phyloP scores from a whole-genome alignment of 2,113 vertebrate species.

The Nannobrachium achirus region DNA sequence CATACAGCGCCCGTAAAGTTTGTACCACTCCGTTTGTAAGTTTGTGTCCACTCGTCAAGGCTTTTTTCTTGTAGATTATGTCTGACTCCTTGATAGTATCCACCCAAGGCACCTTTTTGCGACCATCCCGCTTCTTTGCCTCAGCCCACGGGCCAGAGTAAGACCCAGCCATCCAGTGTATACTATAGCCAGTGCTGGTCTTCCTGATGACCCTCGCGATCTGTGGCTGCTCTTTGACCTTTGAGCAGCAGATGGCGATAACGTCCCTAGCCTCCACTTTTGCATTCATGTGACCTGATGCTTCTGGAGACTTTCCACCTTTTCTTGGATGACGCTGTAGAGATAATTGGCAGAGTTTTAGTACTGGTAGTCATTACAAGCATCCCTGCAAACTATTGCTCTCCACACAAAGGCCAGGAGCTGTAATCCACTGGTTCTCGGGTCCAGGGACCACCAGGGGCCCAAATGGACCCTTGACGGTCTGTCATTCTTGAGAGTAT shows the following conservation, averaged over 20 bases:
- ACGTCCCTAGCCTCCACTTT: slow-evolving; percentile 96
- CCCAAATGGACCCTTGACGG: no score
- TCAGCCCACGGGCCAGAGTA: slow-evolving; percentile 98
- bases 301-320: slow-evolving; percentile 64
- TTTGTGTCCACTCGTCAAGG: slow-evolving; percentile 99
- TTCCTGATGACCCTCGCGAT: slow-evolving; percentile 98
- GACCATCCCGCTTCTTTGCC: slow-evolving; percentile 97
- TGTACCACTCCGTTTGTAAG: slow-evolving; percentile 99
- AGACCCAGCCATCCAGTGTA: slow-evolving; percentile 99
- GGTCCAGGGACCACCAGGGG: no score
- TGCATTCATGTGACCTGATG: slow-evolving; percentile 93
- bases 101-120: slow-evolving; percentile 99
- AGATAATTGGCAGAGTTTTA: no score
- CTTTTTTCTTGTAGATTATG: slow-evolving; percentile 99
- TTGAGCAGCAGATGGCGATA: slow-evolving; percentile 98
- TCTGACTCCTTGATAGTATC: slow-evolving; percentile 99
- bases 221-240: slow-evolving; percentile 99
- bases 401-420: no score
- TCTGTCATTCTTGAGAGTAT: no score
- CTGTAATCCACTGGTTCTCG: no score
- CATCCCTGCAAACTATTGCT: no score
- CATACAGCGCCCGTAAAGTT: slow-evolving; percentile 98
- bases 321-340: no score
- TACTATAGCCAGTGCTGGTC: slow-evolving; percentile 93
- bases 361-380: no score